Percentiles rank a stretch among this genome's conserved stretches.
These are phyloP conservation scores for Drosophila sucinea DNA, from an alignment of 1,140 invertebrate genomes.

Conservation along the genomic window DNA sequence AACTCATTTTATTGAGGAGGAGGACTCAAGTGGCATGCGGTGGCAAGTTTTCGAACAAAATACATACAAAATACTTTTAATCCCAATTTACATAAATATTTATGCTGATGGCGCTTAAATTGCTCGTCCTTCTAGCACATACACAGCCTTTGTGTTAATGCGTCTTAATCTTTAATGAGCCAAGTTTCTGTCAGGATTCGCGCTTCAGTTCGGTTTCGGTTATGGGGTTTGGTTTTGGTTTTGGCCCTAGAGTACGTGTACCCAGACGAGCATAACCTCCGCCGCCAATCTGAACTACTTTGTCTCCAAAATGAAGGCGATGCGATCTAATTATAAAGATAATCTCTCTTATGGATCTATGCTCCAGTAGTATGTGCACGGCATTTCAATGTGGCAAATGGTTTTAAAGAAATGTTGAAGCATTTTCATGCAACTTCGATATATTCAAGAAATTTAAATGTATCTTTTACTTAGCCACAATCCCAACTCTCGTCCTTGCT, in stretches of 20 bases:
- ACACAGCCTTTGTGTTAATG: conserved; percentile 66
- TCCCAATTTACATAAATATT: conserved; percentile 82
- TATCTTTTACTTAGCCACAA: not conserved
- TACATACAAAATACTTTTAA: conserved; percentile 71
- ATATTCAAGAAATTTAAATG: conserved; percentile 18
- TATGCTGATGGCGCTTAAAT: conserved; percentile 74
- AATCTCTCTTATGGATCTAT: conserved; percentile 48
- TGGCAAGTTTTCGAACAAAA: conserved; percentile 24
- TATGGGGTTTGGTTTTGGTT: conserved; percentile 11
- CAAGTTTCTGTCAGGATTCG: conserved; percentile 64
- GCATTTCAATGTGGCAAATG: conserved; percentile 52
- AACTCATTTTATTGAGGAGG: not conserved
- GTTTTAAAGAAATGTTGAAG: conserved; percentile 22
- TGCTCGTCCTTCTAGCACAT: conserved; percentile 24
- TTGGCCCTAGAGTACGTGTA: conserved; percentile 44
- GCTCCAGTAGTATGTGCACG: conserved; percentile 38
- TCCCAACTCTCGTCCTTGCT: not conserved
- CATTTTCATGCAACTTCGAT: conserved; percentile 19
- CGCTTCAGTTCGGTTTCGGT: conserved; percentile 42
- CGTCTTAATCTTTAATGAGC: conserved; percentile 81
- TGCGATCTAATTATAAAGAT: conserved; percentile 76
- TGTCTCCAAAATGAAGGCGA: conserved; percentile 35
- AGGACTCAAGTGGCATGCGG: not conserved
- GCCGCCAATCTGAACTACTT: conserved; percentile 60
- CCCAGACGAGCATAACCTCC: conserved; percentile 40